Evolutionary conservation across 2,797 vertebrate genomes (phyloP), one percentile per base, ranked within the genome.

Genomic region (Sebastes cheni): DNA sequence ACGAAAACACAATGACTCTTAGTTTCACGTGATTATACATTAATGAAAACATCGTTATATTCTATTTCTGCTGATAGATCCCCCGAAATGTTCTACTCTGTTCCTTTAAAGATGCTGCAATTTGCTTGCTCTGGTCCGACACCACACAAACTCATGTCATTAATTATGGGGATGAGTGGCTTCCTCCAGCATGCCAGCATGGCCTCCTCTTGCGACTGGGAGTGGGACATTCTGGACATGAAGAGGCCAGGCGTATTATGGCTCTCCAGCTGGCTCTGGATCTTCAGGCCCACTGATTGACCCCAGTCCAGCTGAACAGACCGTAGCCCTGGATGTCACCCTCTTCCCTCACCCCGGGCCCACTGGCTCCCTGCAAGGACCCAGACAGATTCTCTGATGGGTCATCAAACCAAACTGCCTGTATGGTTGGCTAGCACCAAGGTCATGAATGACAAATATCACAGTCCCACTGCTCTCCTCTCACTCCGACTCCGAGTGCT

Each of bases 201-300:
- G 88, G 89, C 83, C 86, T 85, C 80, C 80, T 82, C 81, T 81
- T 84, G 86, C 80, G 82, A 80, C 86, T 82, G 86, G 88, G 89
- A 92, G 92, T 89, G 82, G 89, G 90, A 89, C 90, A 90, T 87
- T 91, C 86, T 89, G 91, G 91, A 93, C 92, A 91, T 67, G 82
- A 50, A 50, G 90, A 82, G 87, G 89, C 91, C 92, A 83, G 80
- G 84, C 79, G 80, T 95, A 84, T 94, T 79, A 91, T 90, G 80
- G 80, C 82, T 79, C 82, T 95, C 95, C 94, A 95, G 92, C 90
- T 94, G 94, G 92, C 93, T 91, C 67, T 61, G 75, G 68, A 84
- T 90, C 87, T 83, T 79, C 88, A 74, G 82, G 64, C 81, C 82
- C 77, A 83, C 77, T 86, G 91, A 91, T 86, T 94, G 90, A 93